Conservation (phyloP, 1,140 invertebrate genomes). For the Eumeta japonica region DNA sequence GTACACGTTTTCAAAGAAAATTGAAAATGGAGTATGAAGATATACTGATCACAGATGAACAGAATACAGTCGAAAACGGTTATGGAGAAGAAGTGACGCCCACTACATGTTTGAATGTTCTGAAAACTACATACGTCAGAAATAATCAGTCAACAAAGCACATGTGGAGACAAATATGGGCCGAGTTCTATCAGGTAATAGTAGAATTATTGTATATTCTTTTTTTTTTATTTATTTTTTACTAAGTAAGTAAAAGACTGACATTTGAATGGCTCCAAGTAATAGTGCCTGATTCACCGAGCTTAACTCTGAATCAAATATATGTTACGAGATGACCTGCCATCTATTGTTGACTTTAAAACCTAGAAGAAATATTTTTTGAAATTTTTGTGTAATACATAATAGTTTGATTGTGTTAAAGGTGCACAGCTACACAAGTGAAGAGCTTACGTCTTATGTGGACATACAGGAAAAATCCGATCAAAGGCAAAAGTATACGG, state of each 20-base stretch:
- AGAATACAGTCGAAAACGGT: conserved; percentile 44
- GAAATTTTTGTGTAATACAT: no score
- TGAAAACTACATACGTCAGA: conserved; percentile 38
- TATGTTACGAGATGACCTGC: no score
- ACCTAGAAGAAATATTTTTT: no score
- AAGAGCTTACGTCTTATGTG: neutral
- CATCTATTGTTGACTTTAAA: no score
- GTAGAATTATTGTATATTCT: no score
- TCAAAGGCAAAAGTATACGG: conserved; percentile 6
- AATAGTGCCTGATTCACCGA: no score
- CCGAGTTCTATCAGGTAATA: conserved; percentile 44
- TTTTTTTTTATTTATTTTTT: no score
- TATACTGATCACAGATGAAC: conserved; percentile 41
- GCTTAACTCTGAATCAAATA: no score
- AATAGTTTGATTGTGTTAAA: no score
- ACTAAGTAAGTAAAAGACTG: no score
- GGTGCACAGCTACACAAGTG: conserved; percentile 2
- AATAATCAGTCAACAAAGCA: conserved; percentile 33
- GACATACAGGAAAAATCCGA: neutral
- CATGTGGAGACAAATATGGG: conserved; percentile 46
- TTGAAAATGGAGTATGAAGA: conserved; percentile 54
- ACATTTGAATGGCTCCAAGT: no score
- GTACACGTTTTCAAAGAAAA: conserved; percentile 42
- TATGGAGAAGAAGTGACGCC: conserved; percentile 38
- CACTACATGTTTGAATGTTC: conserved; percentile 40